These are phyloP conservation scores for Desmophyllum pertusum DNA, from an alignment of 92 coral and sea anemone genomes.

Conservation along the genomic window DNA sequence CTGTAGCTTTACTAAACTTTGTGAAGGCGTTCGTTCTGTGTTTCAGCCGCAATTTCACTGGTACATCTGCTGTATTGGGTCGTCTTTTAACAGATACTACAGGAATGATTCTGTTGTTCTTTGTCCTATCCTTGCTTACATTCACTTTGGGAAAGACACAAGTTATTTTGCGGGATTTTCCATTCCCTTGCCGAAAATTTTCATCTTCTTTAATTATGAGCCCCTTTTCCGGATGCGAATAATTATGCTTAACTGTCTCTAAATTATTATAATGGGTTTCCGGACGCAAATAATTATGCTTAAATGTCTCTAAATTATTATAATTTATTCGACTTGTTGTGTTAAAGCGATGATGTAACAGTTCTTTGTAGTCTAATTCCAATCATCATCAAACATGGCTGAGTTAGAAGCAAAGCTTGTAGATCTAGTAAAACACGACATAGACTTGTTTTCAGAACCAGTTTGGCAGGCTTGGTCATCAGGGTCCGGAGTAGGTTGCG, in stretches of 20 bases:
- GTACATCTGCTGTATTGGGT: conserved; percentile 10
- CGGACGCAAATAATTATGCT: neutral
- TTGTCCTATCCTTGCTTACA: neutral
- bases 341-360: neutral
- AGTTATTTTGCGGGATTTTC: neutral
- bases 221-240: neutral
- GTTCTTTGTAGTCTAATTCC: neutral
- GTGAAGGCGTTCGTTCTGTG: conserved; percentile 41
- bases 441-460: neutral
- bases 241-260: too few relatives aligned
- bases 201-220: neutral
- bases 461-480: conserved; percentile 2
- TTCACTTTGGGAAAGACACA: conserved; percentile 7
- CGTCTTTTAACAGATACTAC: neutral
- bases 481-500: neutral
- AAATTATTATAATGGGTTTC: too few relatives aligned
- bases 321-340: conserved; percentile 15
- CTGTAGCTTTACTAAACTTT: conserved; percentile 16
- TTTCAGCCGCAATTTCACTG: conserved; percentile 42
- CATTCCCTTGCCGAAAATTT: neutral
- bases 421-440: neutral
- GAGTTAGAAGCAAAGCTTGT: neutral
- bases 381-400: neutral
- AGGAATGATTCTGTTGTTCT: neutral
- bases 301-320: neutral